These are phyloP conservation scores for Myiagra hebetior DNA, from an alignment of 2,113 vertebrate species.

Conservation along the genomic window DNA sequence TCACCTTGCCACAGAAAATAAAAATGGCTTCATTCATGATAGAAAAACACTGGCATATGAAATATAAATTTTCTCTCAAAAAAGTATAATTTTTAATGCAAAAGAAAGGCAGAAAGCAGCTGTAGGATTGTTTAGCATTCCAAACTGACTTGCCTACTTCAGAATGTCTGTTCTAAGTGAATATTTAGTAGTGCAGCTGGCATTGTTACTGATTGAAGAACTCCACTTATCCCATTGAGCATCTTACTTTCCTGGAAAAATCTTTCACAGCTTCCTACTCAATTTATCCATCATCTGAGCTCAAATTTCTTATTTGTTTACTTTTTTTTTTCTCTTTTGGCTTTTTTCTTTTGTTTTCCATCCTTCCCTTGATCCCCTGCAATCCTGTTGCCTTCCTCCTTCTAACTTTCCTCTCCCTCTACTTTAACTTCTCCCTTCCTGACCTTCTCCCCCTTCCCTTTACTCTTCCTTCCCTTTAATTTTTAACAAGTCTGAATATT, in stretches of 20 bases:
- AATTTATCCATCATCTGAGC: background rate
- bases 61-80: background rate
- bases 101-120: background rate
- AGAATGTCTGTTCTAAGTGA: slow-evolving; percentile 22
- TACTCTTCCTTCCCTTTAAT: background rate
- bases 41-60: background rate
- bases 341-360: background rate
- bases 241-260: slow-evolving; percentile 40
- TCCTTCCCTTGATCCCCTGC: background rate
- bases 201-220: slow-evolving; percentile 58
- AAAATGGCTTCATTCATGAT: background rate
- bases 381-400: background rate
- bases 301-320: background rate
- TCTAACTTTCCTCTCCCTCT: background rate
- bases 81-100: background rate
- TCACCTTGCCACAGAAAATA: background rate
- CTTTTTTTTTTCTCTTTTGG: background rate
- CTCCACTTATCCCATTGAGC: slow-evolving; percentile 6
- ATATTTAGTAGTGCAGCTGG: slow-evolving; percentile 54
- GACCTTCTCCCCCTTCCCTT: background rate
- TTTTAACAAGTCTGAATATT: background rate
- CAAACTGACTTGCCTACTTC: background rate
- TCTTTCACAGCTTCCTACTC: background rate
- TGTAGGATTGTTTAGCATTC: slow-evolving; percentile 37
- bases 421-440: background rate